Percentiles rank a stretch among this genome's conserved stretches.
phyloP scores from a whole-genome alignment of 1,140 invertebrate genomes.

The Diorhabda sublineata region DNA sequence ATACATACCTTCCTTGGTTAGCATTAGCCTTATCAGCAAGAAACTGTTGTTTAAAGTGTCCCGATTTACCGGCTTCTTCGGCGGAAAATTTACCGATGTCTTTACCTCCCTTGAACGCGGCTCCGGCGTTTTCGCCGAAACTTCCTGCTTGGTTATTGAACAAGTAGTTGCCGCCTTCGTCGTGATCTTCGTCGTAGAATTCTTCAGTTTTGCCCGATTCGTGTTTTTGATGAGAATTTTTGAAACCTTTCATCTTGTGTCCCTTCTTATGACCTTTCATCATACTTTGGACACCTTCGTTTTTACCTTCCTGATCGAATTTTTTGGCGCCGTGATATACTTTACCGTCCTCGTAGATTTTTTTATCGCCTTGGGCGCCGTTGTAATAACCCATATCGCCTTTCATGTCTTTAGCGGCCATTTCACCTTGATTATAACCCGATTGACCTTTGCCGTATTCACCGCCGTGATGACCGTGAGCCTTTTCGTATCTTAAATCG shows the following conservation, averaged over 20 bases:
- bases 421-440: slow-evolving; percentile 51
- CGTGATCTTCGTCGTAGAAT: slow-evolving; percentile 62
- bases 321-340: slow-evolving; percentile 53
- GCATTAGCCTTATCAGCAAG: slow-evolving; percentile 52
- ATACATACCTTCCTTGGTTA: slow-evolving; percentile 50
- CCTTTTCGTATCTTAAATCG: slow-evolving; percentile 50
- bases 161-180: slow-evolving; percentile 55
- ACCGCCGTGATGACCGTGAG: slow-evolving; percentile 52
- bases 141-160: slow-evolving; percentile 49
- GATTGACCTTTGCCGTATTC: slow-evolving; percentile 51
- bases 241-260: slow-evolving; percentile 61
- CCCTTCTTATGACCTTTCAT: slow-evolving; percentile 61
- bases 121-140: slow-evolving; percentile 53
- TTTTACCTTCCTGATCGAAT: slow-evolving; percentile 54
- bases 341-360: slow-evolving; percentile 54
- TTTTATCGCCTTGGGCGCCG: slow-evolving; percentile 54
- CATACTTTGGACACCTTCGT: slow-evolving; percentile 52
- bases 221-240: slow-evolving; percentile 62
- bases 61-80: slow-evolving; percentile 53
- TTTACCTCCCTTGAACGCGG: slow-evolving; percentile 54
- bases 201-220: slow-evolving; percentile 62
- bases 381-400: slow-evolving; percentile 55
- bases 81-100: slow-evolving; percentile 53
- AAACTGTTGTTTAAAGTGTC: slow-evolving; percentile 52
- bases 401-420: slow-evolving; percentile 50